Base-by-base conservation (phyloP, 2,113 vertebrate genomes). In the Hippocampus mohnikei region DNA sequence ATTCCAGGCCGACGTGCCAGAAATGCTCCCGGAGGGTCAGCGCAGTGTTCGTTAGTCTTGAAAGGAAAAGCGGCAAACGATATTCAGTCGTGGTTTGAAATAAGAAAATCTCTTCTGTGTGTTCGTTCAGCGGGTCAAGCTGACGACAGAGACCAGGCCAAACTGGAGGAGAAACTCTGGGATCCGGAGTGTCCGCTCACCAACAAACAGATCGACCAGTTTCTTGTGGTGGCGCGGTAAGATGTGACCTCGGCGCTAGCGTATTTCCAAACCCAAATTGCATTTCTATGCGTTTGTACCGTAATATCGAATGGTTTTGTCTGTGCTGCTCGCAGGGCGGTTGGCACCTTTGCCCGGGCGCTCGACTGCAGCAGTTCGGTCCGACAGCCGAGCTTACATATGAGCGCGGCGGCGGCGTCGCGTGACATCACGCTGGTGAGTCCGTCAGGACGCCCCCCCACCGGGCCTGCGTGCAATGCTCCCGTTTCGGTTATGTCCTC, bases 191-290 rank as follows among this genome's bases (percentile, higher is more conserved):
- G 95, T 82, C 95, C 95, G 40, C 95, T 98, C 83, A 95, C 93
- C 71, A 96, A 95, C 89, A 96, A 95, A 88, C 96, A 98, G 91
- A 98, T 98, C 89, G 96, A 98, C 94, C 96, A 98, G 85, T 98
- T 98, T 92, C 92, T 98, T 83, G 96, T 98, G 86, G 96, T 98
- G 87, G 96, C 96, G 83, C 93, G 96, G 96, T 98, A 91, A 77
- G 79, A 67, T 5, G 20, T 7, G 61, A n/a, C 21, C 21, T 23
- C 5, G 27, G 15, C 8, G 52, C 7, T n/a, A 11, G 3, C 7
- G 52, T 23, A 3, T 55, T 23, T 60, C 20, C 5, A 7, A 50
- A 20, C 5, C 0, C 21, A 50, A 20, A 50, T 55, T 2, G 9
- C 9, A 4, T 23, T n/a, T 55, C 27, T 33, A 0, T 18, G 27